Conservation (phyloP, 2,888 invertebrate species). For the Geotrupes spiniger region DNA sequence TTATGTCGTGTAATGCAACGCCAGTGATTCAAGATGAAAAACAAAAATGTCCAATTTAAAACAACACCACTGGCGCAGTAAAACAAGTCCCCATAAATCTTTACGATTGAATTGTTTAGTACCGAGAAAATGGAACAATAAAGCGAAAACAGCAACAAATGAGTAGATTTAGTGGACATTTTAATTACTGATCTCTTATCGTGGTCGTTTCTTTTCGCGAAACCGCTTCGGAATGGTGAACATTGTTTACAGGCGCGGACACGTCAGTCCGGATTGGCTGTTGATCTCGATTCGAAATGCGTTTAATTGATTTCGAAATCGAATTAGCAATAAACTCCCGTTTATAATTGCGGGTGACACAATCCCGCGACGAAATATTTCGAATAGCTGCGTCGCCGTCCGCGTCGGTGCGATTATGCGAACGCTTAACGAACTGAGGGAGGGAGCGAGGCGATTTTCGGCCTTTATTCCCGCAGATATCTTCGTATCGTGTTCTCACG, state of each 20-base stretch:
- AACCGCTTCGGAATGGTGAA: not conserved
- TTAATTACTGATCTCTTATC: slow-evolving; percentile 5
- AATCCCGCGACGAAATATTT: too few relatives aligned
- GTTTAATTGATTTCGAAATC: slow-evolving; percentile 2
- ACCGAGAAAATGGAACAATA: slow-evolving; percentile 6
- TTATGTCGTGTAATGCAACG: too few relatives aligned
- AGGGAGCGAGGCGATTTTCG: too few relatives aligned
- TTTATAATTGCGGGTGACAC: too few relatives aligned
- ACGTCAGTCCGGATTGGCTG: not conserved
- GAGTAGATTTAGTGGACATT: slow-evolving; percentile 2
- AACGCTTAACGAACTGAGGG: not conserved
- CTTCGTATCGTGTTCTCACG: not conserved
- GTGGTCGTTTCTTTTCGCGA: slow-evolving; percentile 3
- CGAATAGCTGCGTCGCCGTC: too few relatives aligned
- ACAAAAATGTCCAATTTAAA: too few relatives aligned
- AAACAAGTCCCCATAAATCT: slow-evolving; percentile 1
- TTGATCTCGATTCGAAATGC: not conserved
- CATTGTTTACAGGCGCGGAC: not conserved
- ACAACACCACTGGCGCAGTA: too few relatives aligned
- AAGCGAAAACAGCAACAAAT: slow-evolving; percentile 6
- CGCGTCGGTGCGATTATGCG: too few relatives aligned
- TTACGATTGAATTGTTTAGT: slow-evolving; percentile 3
- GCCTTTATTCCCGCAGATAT: too few relatives aligned
- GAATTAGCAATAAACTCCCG: not conserved
- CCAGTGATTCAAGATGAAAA: too few relatives aligned